Percentiles rank a stretch among this genome's conserved stretches.
phyloP scores from a whole-genome alignment of 2,888 invertebrate species.

The Meteorus cinctellus region DNA sequence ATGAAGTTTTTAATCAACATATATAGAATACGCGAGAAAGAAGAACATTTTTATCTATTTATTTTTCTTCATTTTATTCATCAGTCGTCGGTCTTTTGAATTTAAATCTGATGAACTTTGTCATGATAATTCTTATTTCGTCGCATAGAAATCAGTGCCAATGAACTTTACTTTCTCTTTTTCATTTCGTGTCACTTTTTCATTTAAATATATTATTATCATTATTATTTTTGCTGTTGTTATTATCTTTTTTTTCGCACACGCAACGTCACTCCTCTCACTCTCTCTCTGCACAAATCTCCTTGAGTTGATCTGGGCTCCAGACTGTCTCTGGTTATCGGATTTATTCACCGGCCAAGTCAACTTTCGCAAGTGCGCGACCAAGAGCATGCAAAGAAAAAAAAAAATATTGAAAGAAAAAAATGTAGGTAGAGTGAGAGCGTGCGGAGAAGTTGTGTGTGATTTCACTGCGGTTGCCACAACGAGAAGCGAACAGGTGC shows the following conservation, averaged over 20 bases:
- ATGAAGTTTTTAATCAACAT: no score
- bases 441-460: conserved; percentile 19
- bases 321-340: not conserved
- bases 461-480: conserved; percentile 46
- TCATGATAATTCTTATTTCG: no score
- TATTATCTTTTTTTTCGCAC: not conserved
- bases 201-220: not conserved
- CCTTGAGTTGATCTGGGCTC: not conserved
- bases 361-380: not conserved
- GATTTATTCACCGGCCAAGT: no score
- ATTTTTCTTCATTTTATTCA: no score
- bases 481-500: conserved; percentile 49
- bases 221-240: not conserved
- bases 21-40: no score
- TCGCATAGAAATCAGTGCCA: not conserved
- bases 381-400: not conserved
- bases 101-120: not conserved
- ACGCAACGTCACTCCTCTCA: not conserved
- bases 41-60: no score
- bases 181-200: conserved; percentile 6
- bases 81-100: no score
- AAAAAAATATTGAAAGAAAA: conserved; percentile 10
- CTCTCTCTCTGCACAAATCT: not conserved
- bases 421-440: conserved; percentile 47
- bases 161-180: conserved; percentile 1